Conservation (phyloP, 2,113 vertebrate genomes). For the Syrmaticus mikado region DNA sequence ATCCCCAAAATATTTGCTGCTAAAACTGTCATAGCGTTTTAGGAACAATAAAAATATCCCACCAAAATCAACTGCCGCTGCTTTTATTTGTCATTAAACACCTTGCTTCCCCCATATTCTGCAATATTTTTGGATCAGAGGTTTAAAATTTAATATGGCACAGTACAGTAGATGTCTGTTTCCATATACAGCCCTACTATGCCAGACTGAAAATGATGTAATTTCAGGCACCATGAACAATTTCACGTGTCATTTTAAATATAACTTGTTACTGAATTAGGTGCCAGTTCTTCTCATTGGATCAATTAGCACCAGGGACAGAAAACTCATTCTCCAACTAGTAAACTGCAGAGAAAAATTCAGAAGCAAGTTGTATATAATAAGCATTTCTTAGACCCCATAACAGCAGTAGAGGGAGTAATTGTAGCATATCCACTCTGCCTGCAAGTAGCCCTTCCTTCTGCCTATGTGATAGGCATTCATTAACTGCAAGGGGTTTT, state of each 20-base stretch:
- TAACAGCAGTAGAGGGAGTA: constrained; percentile 49
- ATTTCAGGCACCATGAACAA: constrained; percentile 56
- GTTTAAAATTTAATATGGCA: constrained; percentile 55
- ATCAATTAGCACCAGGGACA: constrained; percentile 53
- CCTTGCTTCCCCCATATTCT: neutral
- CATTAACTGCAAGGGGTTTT: constrained; percentile 24
- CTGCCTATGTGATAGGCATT: neutral
- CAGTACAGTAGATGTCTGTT: constrained; percentile 40
- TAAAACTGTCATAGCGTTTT: neutral
- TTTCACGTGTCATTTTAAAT: constrained; percentile 62
- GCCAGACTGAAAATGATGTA: constrained; percentile 56
- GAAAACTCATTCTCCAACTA: constrained; percentile 68
- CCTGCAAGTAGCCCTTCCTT: constrained; percentile 43
- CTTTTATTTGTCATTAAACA: constrained; percentile 26
- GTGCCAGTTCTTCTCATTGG: constrained; percentile 62
- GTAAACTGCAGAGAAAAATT: constrained; percentile 59
- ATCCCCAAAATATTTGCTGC: neutral
- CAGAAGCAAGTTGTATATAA: constrained; percentile 45
- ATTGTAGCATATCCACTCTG: constrained; percentile 57
- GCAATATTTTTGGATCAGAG: constrained; percentile 34
- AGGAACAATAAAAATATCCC: neutral
- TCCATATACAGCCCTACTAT: constrained; percentile 21
- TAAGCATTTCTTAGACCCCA: constrained; percentile 33
- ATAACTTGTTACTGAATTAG: constrained; percentile 48
- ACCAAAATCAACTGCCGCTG: constrained; percentile 5